These are phyloP conservation scores for Xestia rhomboidea DNA, from an alignment of 2,888 invertebrate genomes.

Conservation along the genomic window DNA sequence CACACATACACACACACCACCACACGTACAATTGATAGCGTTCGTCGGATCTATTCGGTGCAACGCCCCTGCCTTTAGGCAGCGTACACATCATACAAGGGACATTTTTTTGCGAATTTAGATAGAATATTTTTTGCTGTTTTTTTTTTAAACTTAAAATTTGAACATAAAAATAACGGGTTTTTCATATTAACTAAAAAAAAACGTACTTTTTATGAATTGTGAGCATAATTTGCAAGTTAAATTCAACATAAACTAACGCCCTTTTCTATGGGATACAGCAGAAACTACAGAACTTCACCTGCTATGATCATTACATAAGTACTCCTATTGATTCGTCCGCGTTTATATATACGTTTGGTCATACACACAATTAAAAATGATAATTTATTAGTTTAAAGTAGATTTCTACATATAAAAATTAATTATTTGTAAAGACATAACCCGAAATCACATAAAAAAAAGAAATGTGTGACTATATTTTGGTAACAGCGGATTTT, in stretches of 20 bases:
- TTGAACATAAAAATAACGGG: too few species aligned
- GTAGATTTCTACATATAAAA: neutral
- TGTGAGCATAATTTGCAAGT: neutral
- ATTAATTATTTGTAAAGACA: neutral
- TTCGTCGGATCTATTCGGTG: conserved; percentile 88
- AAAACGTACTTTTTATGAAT: neutral
- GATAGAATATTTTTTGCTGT: neutral
- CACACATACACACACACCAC: conserved; percentile 75
- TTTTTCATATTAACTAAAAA: neutral
- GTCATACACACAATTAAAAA: neutral
- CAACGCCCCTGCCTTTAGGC: conserved; percentile 85
- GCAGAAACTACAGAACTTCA: neutral
- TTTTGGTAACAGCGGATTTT: neutral
- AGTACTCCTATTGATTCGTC: neutral
- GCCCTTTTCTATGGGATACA: neutral
- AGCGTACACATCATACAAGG: conserved; percentile 67
- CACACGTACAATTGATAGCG: conserved; percentile 82
- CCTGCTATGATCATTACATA: rapidly evolving
- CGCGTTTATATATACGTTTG: neutral
- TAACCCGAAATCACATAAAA: neutral
- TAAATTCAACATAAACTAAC: neutral
- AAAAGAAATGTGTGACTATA: neutral
- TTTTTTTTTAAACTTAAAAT: neutral
- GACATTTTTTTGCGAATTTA: conserved; percentile 24
- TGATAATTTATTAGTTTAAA: neutral